A percentile compares a stretch with the other conserved stretches of the same genome.
phyloP scores from a whole-genome alignment of 2,888 invertebrate species.

The Andrena marginata region DNA sequence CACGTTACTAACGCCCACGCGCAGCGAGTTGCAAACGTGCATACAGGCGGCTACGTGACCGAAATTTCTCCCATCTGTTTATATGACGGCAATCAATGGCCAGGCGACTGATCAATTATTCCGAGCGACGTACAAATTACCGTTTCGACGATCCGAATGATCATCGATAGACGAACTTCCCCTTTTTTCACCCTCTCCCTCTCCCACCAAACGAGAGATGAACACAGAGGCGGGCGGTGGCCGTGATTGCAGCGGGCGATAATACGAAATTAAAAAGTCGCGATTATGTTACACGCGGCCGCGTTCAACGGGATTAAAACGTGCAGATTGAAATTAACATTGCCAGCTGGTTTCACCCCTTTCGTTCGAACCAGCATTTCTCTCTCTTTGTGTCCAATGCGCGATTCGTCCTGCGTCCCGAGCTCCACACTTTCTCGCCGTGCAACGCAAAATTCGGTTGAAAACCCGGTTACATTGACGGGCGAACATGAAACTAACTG shows the following conservation, averaged over 20 bases:
- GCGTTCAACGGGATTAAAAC: conserved; percentile 19
- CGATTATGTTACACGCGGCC: conserved; percentile 9
- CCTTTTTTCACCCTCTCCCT: not conserved
- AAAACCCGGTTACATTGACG: not conserved
- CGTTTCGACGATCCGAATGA: conserved; percentile 17
- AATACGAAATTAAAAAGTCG: conserved; percentile 48
- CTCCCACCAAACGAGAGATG: not conserved
- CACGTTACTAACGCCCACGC: conserved; percentile 32
- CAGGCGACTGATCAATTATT: conserved; percentile 62
- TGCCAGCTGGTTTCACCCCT: conserved; percentile 14
- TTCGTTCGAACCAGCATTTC: not conserved
- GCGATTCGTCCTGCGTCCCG: not conserved
- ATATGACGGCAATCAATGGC: conserved; percentile 64
- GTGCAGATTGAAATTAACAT: conserved; percentile 49
- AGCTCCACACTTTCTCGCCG: not conserved
- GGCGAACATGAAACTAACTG: not conserved
- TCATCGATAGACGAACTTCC: conserved; percentile 16
- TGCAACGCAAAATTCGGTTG: not conserved
- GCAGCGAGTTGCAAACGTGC: conserved; percentile 32
- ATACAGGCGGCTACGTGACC: conserved; percentile 62
- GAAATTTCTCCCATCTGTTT: conserved; percentile 63
- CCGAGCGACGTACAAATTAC: conserved; percentile 54
- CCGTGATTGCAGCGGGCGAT: conserved; percentile 13
- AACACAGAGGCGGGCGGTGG: too few species aligned
- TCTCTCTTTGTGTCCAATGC: not conserved